Evolutionary conservation across 2,888 invertebrate genomes (phyloP).

Genomic region (Dermolepida albohirtum): DNA sequence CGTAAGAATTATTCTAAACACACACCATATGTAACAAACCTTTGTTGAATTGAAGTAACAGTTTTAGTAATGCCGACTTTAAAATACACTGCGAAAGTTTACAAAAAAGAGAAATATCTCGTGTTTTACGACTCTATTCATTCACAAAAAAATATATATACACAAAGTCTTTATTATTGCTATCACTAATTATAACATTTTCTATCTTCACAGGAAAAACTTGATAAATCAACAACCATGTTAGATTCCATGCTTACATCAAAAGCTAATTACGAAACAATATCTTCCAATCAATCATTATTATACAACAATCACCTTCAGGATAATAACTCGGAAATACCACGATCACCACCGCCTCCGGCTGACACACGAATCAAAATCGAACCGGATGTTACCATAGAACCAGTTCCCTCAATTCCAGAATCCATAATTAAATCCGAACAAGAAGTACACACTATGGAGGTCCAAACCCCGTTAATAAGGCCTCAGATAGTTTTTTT

Average conservation of each 20-base stretch:
- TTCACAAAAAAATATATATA: too few species aligned
- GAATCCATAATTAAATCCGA: slow-evolving; percentile 61
- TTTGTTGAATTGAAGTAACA: too few species aligned
- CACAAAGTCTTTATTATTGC: too few species aligned
- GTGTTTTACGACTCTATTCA: too few species aligned
- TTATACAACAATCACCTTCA: slow-evolving; percentile 45
- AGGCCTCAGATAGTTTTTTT: slow-evolving; percentile 19
- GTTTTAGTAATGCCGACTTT: too few species aligned
- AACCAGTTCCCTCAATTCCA: slow-evolving; percentile 42
- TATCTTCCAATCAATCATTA: slow-evolving; percentile 13
- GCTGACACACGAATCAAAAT: slow-evolving; percentile 50
- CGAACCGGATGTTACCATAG: slow-evolving; percentile 51
- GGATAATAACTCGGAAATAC: slow-evolving; percentile 51
- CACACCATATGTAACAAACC: too few species aligned
- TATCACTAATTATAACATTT: too few species aligned
- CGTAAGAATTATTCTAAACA: too few species aligned
- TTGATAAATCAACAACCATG: slow-evolving; percentile 70
- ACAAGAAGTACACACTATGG: slow-evolving; percentile 13
- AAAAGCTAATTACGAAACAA: slow-evolving; percentile 39
- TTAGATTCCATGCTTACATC: slow-evolving; percentile 70
- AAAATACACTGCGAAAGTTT: too few species aligned
- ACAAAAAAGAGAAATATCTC: too few species aligned
- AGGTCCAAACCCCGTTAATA: slow-evolving; percentile 3
- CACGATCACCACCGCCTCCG: not conserved
- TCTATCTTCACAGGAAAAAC: slow-evolving; percentile 68